phyloP scores from a whole-genome alignment of 30 jellyfish, hydroid and myxozoan species.

The Turritopsis dohrnii region DNA sequence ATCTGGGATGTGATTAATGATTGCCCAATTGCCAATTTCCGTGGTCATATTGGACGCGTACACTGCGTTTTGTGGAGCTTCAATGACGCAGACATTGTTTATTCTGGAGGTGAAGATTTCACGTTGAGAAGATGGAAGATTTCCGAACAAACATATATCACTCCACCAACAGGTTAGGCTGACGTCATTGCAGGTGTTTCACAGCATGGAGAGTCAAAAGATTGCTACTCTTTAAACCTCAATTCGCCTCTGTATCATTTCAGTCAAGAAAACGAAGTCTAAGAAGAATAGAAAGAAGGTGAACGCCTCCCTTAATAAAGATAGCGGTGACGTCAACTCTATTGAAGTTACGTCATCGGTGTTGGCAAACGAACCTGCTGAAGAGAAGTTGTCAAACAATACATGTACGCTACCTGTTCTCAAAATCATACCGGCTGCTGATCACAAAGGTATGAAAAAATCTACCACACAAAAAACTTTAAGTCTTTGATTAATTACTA shows the following conservation, averaged over 20 bases:
- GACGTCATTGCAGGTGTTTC: too few relatives aligned
- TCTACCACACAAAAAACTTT: too few relatives aligned
- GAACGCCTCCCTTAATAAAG: background rate
- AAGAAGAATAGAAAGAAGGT: background rate
- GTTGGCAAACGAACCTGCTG: background rate
- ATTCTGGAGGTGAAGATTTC: conserved; percentile 90
- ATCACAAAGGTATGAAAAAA: background rate
- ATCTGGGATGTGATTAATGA: conserved; percentile 72
- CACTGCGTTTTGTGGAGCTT: conserved; percentile 69
- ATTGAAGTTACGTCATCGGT: background rate
- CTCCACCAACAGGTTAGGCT: conserved; percentile 54
- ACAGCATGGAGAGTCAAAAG: too few relatives aligned
- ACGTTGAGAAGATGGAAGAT: conserved; percentile 65
- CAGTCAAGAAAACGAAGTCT: background rate
- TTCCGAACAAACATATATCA: conserved; percentile 30
- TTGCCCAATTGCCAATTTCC: conserved; percentile 57
- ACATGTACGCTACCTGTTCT: background rate
- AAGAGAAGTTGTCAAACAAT: background rate
- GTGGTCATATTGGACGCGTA: conserved; percentile 82
- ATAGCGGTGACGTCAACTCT: background rate
- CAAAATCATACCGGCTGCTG: background rate
- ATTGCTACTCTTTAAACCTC: too few relatives aligned
- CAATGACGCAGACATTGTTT: conserved; percentile 53
- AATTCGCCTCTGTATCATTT: background rate
- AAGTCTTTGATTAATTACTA: too few relatives aligned